A percentile compares a stretch with the other conserved stretches of the same genome.
Evolutionary conservation across 2,888 invertebrate species (phyloP).

Genomic region (Limnephilus auricula): DNA sequence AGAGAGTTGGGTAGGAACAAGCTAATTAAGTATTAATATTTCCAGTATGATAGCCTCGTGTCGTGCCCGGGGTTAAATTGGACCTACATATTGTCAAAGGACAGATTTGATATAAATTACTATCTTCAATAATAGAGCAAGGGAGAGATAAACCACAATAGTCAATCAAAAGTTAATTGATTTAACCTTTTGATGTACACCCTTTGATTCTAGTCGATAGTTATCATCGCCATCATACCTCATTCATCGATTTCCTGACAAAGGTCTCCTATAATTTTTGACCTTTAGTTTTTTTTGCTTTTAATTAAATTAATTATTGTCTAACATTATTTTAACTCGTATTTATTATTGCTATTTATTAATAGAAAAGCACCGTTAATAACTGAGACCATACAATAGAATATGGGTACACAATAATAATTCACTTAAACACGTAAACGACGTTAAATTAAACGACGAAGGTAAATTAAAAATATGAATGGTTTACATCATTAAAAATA

Average conservation of each 20-base stretch:
- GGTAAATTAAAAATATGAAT: too few species aligned
- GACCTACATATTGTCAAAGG: background rate
- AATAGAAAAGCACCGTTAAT: too few species aligned
- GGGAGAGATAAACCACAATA: background rate
- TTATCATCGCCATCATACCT: background rate
- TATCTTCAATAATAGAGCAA: background rate
- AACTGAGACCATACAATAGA: too few species aligned
- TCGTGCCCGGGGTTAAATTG: background rate
- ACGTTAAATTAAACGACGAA: too few species aligned
- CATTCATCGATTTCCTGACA: background rate
- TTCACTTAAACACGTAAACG: too few species aligned
- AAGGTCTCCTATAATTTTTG: background rate
- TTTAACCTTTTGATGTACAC: background rate
- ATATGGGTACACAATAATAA: too few species aligned
- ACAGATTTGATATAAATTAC: background rate
- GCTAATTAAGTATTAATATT: background rate
- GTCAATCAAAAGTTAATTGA: background rate
- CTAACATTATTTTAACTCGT: too few species aligned
- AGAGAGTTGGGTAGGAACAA: background rate
- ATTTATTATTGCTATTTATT: too few species aligned
- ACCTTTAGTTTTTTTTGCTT: too few species aligned
- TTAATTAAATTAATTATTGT: too few species aligned
- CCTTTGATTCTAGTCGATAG: background rate
- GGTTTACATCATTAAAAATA: too few species aligned
- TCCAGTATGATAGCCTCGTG: background rate